Base-by-base conservation (phyloP, 2,797 vertebrate genomes). In the Anolis apletophallus region DNA sequence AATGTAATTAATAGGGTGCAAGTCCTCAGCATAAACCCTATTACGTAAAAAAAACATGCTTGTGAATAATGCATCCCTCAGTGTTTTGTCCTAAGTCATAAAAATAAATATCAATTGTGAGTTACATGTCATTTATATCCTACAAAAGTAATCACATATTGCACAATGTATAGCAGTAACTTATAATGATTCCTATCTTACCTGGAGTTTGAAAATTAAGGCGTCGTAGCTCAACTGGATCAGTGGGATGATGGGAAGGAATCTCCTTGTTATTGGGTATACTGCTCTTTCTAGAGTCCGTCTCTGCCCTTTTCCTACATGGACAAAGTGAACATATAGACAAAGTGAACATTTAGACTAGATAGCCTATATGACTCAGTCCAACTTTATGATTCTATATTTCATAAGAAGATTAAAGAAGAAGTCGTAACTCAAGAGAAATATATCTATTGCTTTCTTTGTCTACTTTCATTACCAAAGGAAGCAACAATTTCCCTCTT, bases 131-230 rank as follows among this genome's bases (percentile, higher is more conserved):
- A 80, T 12, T 32, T 83, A n/a, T 79, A 23, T 40, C 11, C 40
- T 36, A 80, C 1, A 76, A 9, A 67, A 19, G 21, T 75, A 23
- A 0, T 0, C 59, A 40, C 23, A 16, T 21, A 21, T 34, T 76
- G 19, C 17, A n/a, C 46, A 10, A 40, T 72, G 80, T 59, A 88
- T 4, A 74, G 3, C 79, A 40, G 3, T 82, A 32, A 54, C 55
- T 67, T 68, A 36, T 71, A 29, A 87, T 80, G 46, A 57, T 40
- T 1, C 74, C 55, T 32, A 55, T 90, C 97, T 97, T 96, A 99
- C 99, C 99, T 6, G 98, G 99, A 10, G 98, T 99, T 95, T 99
- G 99, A 95, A 99, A 99, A 97, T 99, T 99, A 95, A 99, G 98
- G 83, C 99, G 98, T 46, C 98, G 97, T 16, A 99, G 97, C 93